Percentiles rank a stretch among this genome's conserved stretches.
Conservation (phyloP, 2,113 vertebrate species). For the Brachirus orientalis region DNA sequence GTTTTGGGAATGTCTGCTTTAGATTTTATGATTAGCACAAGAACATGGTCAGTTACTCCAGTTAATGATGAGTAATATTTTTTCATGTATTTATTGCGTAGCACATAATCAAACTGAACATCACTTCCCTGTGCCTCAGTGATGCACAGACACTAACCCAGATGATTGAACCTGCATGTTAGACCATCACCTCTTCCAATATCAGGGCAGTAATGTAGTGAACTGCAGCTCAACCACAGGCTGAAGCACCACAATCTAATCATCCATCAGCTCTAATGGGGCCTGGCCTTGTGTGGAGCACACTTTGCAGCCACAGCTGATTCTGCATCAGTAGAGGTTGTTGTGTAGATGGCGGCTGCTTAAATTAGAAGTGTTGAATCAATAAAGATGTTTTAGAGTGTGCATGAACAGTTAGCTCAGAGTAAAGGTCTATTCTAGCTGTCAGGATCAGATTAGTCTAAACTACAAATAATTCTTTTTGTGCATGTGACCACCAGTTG, state of each 20-base stretch:
- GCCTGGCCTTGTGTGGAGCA: constrained; percentile 51
- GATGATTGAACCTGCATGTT: background rate
- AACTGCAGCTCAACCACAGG: constrained; percentile 20
- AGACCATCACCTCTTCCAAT: constrained; percentile 8
- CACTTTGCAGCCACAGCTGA: constrained; percentile 45
- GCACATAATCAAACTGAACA: background rate
- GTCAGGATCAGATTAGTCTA: background rate
- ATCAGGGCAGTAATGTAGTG: constrained; percentile 38
- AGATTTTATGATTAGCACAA: too few relatives aligned
- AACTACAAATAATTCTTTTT: background rate
- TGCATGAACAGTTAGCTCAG: background rate
- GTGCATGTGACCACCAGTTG: background rate
- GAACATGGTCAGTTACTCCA: too few relatives aligned
- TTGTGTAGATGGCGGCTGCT: constrained; percentile 12
- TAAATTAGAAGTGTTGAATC: constrained; percentile 29
- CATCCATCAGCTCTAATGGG: constrained; percentile 63
- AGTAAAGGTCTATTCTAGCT: too few relatives aligned
- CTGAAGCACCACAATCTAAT: constrained; percentile 30
- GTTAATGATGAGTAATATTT: too few relatives aligned
- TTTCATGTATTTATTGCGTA: background rate
- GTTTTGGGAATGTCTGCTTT: too few relatives aligned
- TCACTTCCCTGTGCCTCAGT: background rate
- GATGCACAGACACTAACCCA: background rate
- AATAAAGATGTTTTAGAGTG: constrained; percentile 28
- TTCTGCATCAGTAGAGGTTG: constrained; percentile 53